A percentile compares a stretch with the other conserved stretches of the same genome.
These are phyloP conservation scores for Drosophila kuntzei DNA, from an alignment of 2,888 invertebrate species.

Conservation along the genomic window DNA sequence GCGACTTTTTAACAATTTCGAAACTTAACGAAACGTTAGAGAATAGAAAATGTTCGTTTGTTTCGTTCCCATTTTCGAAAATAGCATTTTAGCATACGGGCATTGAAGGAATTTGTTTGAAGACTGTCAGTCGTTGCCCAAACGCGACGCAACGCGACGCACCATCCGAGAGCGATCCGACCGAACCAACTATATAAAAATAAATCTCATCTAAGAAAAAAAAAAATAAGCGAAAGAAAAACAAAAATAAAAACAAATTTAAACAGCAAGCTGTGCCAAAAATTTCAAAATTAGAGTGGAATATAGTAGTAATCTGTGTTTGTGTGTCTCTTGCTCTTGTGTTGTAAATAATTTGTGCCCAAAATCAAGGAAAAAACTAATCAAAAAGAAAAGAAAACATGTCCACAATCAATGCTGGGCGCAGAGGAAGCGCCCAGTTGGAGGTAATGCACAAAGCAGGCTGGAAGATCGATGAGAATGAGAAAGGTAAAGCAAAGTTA, in stretches of 20 bases:
- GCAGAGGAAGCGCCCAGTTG: slow-evolving; percentile 57
- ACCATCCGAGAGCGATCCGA: slow-evolving; percentile 29
- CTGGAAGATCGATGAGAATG: slow-evolving; percentile 83
- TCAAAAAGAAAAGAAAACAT: slow-evolving; percentile 35
- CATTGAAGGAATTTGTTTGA: slow-evolving; percentile 56
- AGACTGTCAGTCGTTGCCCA: slow-evolving; percentile 64
- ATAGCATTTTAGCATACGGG: slow-evolving; percentile 57
- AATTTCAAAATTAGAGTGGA: slow-evolving; percentile 78
- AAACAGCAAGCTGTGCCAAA: slow-evolving; percentile 67
- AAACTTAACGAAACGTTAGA: slow-evolving; percentile 50
- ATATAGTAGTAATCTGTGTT: slow-evolving; percentile 44
- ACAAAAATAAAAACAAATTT: slow-evolving; percentile 34
- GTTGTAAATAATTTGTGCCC: slow-evolving; percentile 61
- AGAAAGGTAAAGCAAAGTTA: slow-evolving; percentile 77
- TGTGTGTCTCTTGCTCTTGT: slow-evolving; percentile 9
- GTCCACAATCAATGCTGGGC: slow-evolving; percentile 47
- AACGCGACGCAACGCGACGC: slow-evolving; percentile 65
- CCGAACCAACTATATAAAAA: slow-evolving; percentile 51
- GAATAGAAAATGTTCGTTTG: slow-evolving; percentile 30
- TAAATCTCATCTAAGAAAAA: slow-evolving; percentile 45
- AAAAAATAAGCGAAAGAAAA: slow-evolving; percentile 29
- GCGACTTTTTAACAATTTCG: slow-evolving; percentile 58
- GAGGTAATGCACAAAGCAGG: slow-evolving; percentile 82
- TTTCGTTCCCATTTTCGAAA: slow-evolving; percentile 65
- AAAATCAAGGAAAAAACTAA: slow-evolving; percentile 21